Percentiles rank a stretch among this genome's conserved stretches.
phyloP scores from a whole-genome alignment of 2,888 invertebrate genomes.

The Galerucella pusilla region DNA sequence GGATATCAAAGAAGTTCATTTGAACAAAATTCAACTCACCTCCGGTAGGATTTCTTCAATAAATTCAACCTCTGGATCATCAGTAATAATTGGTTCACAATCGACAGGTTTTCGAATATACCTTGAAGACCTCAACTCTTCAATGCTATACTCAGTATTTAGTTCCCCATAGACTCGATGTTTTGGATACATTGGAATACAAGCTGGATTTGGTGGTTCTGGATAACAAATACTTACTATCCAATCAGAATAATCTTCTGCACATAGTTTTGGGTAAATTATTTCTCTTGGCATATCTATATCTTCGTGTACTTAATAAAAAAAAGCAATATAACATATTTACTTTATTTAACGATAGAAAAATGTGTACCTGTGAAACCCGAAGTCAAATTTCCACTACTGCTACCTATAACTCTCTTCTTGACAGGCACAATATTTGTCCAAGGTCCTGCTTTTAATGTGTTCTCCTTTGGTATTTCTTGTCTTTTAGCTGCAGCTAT shows the following conservation, averaged over 20 bases:
- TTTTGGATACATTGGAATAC: constrained; percentile 75
- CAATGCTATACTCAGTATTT: constrained; percentile 79
- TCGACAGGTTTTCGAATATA: constrained; percentile 2
- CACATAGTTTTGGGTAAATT: constrained; percentile 55
- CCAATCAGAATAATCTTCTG: constrained; percentile 69
- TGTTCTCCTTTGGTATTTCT: constrained; percentile 74
- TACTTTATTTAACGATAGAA: not conserved
- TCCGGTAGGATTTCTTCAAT: constrained; percentile 40
- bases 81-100: constrained; percentile 24
- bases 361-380: constrained; percentile 65
- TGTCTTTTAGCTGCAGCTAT: constrained; percentile 69
- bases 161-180: constrained; percentile 71
- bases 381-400: constrained; percentile 52
- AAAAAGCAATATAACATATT: constrained; percentile 15
- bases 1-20: too few species aligned
- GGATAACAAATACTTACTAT: constrained; percentile 71
- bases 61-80: constrained; percentile 40
- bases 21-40: constrained; percentile 18
- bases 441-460: constrained; percentile 78
- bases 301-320: constrained; percentile 73
- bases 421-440: constrained; percentile 63
- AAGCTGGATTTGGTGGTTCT: constrained; percentile 72
- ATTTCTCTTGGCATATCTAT: constrained; percentile 57
- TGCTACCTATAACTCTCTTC: constrained; percentile 47
- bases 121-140: constrained; percentile 75